Evolutionary conservation across 2,113 vertebrate genomes (phyloP).

Genomic region (Odontesthes bonariensis): DNA sequence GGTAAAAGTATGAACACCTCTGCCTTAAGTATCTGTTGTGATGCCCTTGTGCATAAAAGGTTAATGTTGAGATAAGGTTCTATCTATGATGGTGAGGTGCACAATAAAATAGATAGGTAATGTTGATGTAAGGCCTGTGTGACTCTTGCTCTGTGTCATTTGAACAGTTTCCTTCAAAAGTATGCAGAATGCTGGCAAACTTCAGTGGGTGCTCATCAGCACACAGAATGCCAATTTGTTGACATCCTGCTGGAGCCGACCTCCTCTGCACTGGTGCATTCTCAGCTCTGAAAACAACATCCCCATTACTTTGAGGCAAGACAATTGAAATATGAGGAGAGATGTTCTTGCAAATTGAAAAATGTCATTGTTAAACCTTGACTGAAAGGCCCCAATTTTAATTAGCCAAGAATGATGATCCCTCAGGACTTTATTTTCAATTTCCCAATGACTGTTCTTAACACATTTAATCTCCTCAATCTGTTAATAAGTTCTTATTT

Average conservation of each 20-base stretch:
- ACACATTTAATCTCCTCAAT: constrained; percentile 55
- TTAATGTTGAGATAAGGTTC: too few relatives aligned
- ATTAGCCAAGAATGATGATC: constrained; percentile 56
- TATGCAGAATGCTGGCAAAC: neutral
- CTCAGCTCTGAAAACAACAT: constrained; percentile 10
- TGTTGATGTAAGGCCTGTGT: neutral
- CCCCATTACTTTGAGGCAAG: constrained; percentile 5
- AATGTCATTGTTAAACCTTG: constrained; percentile 25
- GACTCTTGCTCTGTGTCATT: constrained; percentile 1
- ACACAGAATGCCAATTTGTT: constrained; percentile 6
- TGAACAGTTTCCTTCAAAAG: neutral
- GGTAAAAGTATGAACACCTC: too few relatives aligned
- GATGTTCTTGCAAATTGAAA: neutral
- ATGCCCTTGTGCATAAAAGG: too few relatives aligned
- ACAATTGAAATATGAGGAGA: constrained; percentile 19
- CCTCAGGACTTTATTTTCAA: constrained; percentile 64
- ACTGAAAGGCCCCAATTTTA: constrained; percentile 34
- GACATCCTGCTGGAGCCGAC: constrained; percentile 40
- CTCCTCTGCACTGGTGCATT: constrained; percentile 10
- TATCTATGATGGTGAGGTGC: too few relatives aligned
- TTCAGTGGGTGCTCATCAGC: neutral
- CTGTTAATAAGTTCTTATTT: constrained; percentile 72
- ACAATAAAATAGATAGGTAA: neutral
- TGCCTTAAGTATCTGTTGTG: too few relatives aligned
- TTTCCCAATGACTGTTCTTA: constrained; percentile 61